These are phyloP conservation scores for Clamator glandarius DNA, from an alignment of 2,797 vertebrate species.

Conservation along the genomic window DNA sequence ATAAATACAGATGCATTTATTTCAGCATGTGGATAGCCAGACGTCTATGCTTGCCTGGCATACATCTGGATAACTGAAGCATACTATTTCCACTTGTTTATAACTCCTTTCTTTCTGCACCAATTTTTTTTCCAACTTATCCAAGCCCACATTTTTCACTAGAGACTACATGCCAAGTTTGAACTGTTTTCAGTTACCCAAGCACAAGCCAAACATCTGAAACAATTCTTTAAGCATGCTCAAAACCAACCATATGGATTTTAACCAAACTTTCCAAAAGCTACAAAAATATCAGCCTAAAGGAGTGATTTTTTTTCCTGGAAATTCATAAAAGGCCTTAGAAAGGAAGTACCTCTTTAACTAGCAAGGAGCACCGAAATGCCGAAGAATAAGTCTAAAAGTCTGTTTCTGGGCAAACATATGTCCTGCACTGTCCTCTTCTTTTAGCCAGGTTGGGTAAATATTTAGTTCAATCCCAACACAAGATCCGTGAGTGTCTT, in stretches of 20 bases:
- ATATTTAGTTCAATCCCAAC: not conserved
- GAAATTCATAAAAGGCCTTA: conserved; percentile 49
- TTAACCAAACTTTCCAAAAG: conserved; percentile 64
- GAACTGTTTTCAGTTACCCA: conserved; percentile 69
- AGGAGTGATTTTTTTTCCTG: conserved; percentile 24
- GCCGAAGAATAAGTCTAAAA: not conserved
- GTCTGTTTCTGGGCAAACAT: not conserved
- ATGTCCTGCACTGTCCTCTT: not conserved
- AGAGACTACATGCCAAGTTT: conserved; percentile 58
- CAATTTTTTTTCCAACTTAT: conserved; percentile 67
- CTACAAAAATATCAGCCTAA: conserved; percentile 46
- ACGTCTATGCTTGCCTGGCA: conserved; percentile 62
- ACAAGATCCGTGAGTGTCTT: not conserved
- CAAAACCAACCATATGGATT: conserved; percentile 63
- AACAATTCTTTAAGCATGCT: conserved; percentile 63
- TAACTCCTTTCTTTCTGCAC: conserved; percentile 73
- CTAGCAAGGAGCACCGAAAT: not conserved
- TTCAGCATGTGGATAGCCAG: conserved; percentile 64
- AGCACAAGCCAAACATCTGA: conserved; percentile 67
- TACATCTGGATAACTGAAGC: conserved; percentile 67
- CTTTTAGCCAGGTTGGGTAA: not conserved
- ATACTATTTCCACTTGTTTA: conserved; percentile 71
- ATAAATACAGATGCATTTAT: conserved; percentile 70
- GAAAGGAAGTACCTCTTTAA: conserved; percentile 53
- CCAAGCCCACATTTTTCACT: conserved; percentile 66